A percentile compares a stretch with the other conserved stretches of the same genome.
Evolutionary conservation across 2,113 vertebrate genomes (phyloP).

Genomic region (Puffinus mauretanicus): DNA sequence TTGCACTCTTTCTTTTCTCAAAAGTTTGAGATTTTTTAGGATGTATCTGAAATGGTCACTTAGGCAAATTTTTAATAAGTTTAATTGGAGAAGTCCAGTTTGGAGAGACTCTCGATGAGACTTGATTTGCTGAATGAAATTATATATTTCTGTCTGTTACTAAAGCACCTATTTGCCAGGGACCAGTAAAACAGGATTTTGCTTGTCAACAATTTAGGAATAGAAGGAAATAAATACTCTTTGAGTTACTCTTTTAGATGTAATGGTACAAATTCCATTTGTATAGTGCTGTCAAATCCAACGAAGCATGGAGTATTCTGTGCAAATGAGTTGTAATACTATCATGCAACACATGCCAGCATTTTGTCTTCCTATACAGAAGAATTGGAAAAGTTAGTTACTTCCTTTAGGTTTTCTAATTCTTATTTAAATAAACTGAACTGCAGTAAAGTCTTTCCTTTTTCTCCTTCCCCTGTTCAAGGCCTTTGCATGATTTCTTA

Average conservation of each 20-base stretch:
- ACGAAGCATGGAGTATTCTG: fast-evolving
- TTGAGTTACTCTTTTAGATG: background rate
- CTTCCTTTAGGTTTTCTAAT: background rate
- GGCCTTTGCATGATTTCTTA: background rate
- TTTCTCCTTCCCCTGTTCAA: background rate
- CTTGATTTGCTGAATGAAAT: background rate
- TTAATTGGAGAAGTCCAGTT: background rate
- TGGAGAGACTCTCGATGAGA: background rate
- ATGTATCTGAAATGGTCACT: background rate
- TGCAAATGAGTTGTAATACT: background rate
- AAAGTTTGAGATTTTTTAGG: background rate
- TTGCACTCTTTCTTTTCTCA: background rate
- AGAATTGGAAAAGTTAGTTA: background rate
- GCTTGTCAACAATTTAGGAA: background rate
- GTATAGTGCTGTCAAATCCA: background rate
- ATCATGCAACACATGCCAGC: background rate
- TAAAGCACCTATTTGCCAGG: background rate
- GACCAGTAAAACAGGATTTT: background rate
- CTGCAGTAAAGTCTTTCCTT: background rate
- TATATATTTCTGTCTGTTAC: background rate
- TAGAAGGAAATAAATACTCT: background rate
- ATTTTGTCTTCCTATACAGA: background rate
- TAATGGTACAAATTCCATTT: background rate
- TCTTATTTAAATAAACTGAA: background rate
- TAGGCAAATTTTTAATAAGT: background rate